Base-by-base conservation (phyloP, 2,113 vertebrate genomes). In the Eupsittula cactorum region DNA sequence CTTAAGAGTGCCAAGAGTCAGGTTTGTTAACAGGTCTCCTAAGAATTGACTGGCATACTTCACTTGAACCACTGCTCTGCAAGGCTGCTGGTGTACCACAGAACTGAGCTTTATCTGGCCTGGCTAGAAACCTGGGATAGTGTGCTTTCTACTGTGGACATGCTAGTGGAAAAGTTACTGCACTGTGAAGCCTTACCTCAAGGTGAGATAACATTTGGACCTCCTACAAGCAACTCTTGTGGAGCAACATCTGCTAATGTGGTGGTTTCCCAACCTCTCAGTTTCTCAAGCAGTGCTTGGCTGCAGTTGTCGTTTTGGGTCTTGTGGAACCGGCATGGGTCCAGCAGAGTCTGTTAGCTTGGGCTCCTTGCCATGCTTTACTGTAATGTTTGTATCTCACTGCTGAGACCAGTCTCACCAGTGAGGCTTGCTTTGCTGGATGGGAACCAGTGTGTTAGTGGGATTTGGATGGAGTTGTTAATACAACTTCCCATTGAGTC, bases 201-300 rank as follows among this genome's bases (percentile, higher is more conserved):
- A 97, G 69, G 89, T 82, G 81, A 95, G 93, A 96, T 96, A 95
- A 93, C 91, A 62, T 69, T 96, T 76, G 96, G 91, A 91, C 96
- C 96, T 97, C 94, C 94, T 96, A 93, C 73, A 68, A 91, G 89
- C 83, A 79, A 19, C 83, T 71, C 93, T 84, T 89, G 93, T 82
- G 93, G 83, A 93, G 94, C 91, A 95, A 87, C 93, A 95, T 95
- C 92, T 95, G 83, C 94, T 93, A 95, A 93, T 92, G 91, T 75
- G 84, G 91, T 95, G 94, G 96, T 97, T 97, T 97, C 92, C 94
- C 93, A 95, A 85, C 81, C 81, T 59, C 83, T 59, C 35, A 29
- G 74, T 95, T 96, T 97, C 96, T 96, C 95, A 95, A 93, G 94
- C 84, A 85, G 70, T 5, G 69, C 77, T 91, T 93, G 95, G 91